Evolutionary conservation across 2,113 vertebrate genomes (phyloP).

Genomic region (Pseudorectes ferrugineus): DNA sequence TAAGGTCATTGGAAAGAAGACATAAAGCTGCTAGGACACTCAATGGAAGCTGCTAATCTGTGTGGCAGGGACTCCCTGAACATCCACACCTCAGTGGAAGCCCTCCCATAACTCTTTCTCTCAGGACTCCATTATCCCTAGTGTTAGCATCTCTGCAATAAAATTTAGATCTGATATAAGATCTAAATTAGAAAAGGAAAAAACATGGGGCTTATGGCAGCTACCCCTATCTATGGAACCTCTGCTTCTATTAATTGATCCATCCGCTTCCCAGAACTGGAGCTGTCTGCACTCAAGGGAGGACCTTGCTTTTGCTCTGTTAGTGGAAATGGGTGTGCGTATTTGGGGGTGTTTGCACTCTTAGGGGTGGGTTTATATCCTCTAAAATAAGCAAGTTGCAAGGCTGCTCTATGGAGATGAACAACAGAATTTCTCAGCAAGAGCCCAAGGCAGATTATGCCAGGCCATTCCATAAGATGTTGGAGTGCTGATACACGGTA

Average conservation of each 20-base stretch:
- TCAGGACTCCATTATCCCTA: neutral
- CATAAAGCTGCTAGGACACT: neutral
- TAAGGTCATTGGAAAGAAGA: too few species aligned
- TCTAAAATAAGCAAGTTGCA: neutral
- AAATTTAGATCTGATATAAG: neutral
- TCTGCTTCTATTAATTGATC: neutral
- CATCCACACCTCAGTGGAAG: neutral
- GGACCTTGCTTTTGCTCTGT: neutral
- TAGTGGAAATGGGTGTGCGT: neutral
- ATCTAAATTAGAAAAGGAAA: neutral
- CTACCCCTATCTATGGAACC: neutral
- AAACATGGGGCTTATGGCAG: neutral
- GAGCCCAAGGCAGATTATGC: neutral
- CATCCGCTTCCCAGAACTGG: neutral
- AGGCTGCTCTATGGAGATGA: neutral
- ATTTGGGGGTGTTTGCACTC: neutral
- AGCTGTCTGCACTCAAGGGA: neutral
- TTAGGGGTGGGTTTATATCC: neutral
- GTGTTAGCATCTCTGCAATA: neutral
- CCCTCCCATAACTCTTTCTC: neutral
- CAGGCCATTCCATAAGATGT: neutral
- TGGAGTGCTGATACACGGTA: neutral
- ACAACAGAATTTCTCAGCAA: neutral
- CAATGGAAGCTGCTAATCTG: neutral
- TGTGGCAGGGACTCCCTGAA: neutral